phyloP scores from a whole-genome alignment of 2,797 vertebrate genomes.

The Acanthornis magna region DNA sequence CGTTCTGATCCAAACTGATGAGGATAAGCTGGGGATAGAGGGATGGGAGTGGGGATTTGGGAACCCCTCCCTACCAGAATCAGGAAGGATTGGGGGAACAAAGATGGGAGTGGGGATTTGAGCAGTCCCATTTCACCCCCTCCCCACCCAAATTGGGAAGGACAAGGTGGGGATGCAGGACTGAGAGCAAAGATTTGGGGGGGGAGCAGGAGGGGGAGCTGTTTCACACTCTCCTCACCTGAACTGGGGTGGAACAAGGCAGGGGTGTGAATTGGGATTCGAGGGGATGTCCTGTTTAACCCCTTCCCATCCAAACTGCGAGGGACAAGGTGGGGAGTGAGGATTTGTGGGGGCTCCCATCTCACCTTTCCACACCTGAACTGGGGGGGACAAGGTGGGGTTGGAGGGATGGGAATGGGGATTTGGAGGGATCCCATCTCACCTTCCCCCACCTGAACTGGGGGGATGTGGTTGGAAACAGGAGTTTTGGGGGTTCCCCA shows the following conservation, averaged over 20 bases:
- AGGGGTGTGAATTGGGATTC: background rate
- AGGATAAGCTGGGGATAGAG: background rate
- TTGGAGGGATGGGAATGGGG: background rate
- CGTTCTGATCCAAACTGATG: background rate
- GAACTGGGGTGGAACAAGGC: background rate
- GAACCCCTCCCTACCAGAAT: background rate
- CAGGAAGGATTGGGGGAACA: background rate
- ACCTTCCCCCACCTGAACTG: too few relatives aligned
- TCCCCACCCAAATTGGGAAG: background rate
- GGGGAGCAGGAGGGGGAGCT: too few relatives aligned
- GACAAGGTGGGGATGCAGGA: background rate
- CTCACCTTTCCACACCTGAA: background rate
- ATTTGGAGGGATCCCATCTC: background rate
- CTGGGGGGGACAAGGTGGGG: accelerated
- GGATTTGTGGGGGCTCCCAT: background rate
- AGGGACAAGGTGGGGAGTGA: background rate
- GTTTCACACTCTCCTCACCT: background rate
- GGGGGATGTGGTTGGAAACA: background rate
- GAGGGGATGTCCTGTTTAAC: background rate
- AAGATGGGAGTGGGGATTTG: background rate
- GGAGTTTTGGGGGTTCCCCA: background rate
- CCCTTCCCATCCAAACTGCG: background rate
- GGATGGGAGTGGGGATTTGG: background rate
- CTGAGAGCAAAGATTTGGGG: background rate
- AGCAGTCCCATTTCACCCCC: background rate